These are phyloP conservation scores for Aplodontia rufa DNA, from an alignment of 2,113 vertebrate species.

Conservation along the genomic window DNA sequence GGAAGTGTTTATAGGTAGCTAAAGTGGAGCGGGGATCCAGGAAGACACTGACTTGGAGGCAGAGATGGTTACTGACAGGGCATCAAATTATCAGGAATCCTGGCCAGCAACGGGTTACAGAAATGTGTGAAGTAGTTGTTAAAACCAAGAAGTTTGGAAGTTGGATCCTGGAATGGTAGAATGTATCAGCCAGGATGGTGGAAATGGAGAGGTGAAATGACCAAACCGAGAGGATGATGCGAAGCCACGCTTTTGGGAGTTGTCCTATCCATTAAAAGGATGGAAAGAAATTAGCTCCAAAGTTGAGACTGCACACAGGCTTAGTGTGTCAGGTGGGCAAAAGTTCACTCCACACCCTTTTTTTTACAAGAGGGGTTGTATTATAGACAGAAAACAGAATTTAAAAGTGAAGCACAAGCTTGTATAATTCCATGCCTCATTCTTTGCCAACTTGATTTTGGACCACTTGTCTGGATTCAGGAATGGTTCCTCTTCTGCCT, in stretches of 20 bases:
- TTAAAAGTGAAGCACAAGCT: background rate
- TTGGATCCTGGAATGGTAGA: background rate
- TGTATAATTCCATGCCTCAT: background rate
- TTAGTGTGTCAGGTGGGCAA: background rate
- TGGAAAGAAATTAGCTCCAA: background rate
- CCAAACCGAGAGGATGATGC: background rate
- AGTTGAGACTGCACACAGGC: background rate
- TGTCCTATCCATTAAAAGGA: background rate
- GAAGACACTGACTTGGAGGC: background rate
- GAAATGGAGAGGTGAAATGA: background rate
- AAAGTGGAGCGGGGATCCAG: background rate
- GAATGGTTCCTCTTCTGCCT: background rate
- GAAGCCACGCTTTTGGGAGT: background rate
- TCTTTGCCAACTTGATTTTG: background rate
- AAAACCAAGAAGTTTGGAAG: background rate
- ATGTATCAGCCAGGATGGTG: background rate
- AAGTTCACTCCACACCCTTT: slow-evolving; percentile 12
- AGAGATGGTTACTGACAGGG: background rate
- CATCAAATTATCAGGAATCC: background rate
- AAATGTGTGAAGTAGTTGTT: background rate
- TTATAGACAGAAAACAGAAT: background rate
- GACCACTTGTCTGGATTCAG: background rate
- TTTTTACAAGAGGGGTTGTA: slow-evolving; percentile 20
- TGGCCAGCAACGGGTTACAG: background rate
- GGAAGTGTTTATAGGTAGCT: background rate